A percentile compares a stretch with the other conserved stretches of the same genome.
phyloP scores from a whole-genome alignment of 2,797 vertebrate genomes.

The Hypotaenidia okinawae region DNA sequence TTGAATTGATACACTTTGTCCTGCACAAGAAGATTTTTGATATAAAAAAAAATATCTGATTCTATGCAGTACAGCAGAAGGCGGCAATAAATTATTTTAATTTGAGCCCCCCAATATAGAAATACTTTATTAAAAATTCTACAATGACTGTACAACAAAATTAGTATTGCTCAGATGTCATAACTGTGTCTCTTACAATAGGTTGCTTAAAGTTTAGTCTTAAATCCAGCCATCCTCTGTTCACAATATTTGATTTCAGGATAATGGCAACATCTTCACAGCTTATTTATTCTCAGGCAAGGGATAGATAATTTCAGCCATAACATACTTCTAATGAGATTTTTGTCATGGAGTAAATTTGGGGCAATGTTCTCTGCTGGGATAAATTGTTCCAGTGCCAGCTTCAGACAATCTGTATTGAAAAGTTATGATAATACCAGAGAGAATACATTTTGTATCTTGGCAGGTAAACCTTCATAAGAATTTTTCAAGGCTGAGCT shows the following conservation, averaged over 20 bases:
- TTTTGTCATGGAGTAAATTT: background rate
- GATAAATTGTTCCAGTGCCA: background rate
- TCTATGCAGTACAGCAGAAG: background rate
- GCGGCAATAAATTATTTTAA: background rate
- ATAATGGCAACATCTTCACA: background rate
- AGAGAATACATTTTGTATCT: background rate
- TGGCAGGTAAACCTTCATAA: slow-evolving; percentile 8
- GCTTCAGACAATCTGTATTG: background rate
- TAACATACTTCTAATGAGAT: background rate
- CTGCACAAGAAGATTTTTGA: background rate
- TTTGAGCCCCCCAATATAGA: background rate
- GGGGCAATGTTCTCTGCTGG: background rate
- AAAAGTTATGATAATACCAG: background rate
- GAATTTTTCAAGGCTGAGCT: background rate
- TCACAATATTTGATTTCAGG: background rate
- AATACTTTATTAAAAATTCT: background rate
- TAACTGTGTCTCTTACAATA: background rate
- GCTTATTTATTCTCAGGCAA: background rate
- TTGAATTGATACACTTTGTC: background rate
- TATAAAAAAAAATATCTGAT: background rate
- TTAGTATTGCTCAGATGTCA: background rate
- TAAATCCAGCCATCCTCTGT: background rate
- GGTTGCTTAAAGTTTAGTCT: background rate
- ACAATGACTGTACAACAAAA: rapidly evolving
- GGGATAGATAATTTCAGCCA: background rate